These are phyloP conservation scores for Sceloporus tristichus DNA, from an alignment of 2,113 vertebrate genomes.

Conservation along the genomic window DNA sequence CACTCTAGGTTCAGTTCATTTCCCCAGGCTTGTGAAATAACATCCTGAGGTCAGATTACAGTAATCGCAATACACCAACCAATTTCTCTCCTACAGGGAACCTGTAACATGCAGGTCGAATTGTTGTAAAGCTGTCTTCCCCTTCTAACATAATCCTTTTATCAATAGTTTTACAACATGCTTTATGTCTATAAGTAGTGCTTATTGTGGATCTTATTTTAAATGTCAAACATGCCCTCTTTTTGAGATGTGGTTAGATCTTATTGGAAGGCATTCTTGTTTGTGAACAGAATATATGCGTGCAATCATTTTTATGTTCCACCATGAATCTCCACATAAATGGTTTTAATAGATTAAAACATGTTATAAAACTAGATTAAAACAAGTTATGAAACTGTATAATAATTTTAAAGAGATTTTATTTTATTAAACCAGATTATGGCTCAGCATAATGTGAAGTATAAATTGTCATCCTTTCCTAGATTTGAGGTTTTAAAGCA, in stretches of 20 bases:
- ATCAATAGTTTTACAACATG: slow-evolving; percentile 26
- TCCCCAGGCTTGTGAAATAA: slow-evolving; percentile 6
- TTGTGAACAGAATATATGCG: background rate
- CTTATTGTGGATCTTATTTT: slow-evolving; percentile 39
- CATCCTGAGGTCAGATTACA: slow-evolving; percentile 28
- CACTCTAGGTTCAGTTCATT: background rate
- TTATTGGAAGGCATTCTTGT: background rate
- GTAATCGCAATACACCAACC: background rate
- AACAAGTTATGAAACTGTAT: slow-evolving; percentile 29
- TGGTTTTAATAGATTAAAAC: slow-evolving; percentile 30
- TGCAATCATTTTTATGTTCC: slow-evolving; percentile 44
- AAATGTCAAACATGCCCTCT: slow-evolving; percentile 13
- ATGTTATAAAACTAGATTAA: slow-evolving; percentile 20
- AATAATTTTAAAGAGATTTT: slow-evolving; percentile 22
- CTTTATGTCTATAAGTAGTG: slow-evolving; percentile 31
- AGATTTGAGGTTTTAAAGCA: slow-evolving; percentile 29
- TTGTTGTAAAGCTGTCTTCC: background rate
- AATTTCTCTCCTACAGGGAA: background rate
- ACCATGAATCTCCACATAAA: slow-evolving; percentile 42
- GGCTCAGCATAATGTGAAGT: slow-evolving; percentile 24
- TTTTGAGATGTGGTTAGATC: slow-evolving; percentile 30
- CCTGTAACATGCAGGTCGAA: background rate
- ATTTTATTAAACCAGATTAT: slow-evolving; percentile 9
- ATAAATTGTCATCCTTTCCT: background rate
- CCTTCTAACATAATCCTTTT: slow-evolving; percentile 23